Percentiles rank a stretch among this genome's conserved stretches.
phyloP scores from a whole-genome alignment of 2,797 vertebrate species.

The Sarcoramphus papa region DNA sequence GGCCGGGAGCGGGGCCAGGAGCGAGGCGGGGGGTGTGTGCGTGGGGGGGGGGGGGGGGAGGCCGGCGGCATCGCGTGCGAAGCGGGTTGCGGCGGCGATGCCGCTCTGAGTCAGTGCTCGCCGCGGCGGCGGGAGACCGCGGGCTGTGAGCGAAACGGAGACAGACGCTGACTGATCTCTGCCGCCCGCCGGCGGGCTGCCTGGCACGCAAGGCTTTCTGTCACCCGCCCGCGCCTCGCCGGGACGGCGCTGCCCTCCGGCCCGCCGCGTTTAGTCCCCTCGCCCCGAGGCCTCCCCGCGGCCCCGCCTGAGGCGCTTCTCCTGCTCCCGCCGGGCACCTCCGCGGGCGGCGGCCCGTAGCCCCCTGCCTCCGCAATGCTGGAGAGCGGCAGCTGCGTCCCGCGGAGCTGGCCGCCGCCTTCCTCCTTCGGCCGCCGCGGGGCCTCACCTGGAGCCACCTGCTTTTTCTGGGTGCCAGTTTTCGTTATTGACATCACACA shows the following conservation, averaged over 20 bases:
- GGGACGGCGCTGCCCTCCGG: neutral
- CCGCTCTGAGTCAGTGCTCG: conserved; percentile 35
- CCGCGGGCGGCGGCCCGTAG: too few relatives aligned
- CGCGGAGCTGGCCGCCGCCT: neutral
- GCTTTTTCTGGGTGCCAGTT: fast-evolving
- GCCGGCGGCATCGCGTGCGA: conserved; percentile 21
- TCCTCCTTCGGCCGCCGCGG: too few relatives aligned
- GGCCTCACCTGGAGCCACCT: neutral
- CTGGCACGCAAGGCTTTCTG: conserved; percentile 13
- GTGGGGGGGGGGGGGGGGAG: too few relatives aligned
- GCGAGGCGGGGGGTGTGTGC: neutral
- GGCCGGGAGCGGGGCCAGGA: neutral
- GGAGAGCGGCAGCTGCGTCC: too few relatives aligned
- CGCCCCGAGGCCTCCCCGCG: neutral
- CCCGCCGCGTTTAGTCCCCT: too few relatives aligned
- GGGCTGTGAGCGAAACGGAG: neutral
- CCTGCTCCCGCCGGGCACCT: neutral
- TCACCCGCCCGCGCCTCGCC: neutral
- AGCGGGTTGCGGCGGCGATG: neutral
- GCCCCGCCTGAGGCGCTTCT: too few relatives aligned
- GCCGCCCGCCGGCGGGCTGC: neutral
- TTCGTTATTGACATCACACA: fast-evolving
- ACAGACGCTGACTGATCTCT: neutral
- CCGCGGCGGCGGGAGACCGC: neutral
- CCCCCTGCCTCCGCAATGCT: too few relatives aligned